A percentile compares a stretch with the other conserved stretches of the same genome.
Conservation (phyloP, 1,140 invertebrate species). For the Batillaria attramentaria region DNA sequence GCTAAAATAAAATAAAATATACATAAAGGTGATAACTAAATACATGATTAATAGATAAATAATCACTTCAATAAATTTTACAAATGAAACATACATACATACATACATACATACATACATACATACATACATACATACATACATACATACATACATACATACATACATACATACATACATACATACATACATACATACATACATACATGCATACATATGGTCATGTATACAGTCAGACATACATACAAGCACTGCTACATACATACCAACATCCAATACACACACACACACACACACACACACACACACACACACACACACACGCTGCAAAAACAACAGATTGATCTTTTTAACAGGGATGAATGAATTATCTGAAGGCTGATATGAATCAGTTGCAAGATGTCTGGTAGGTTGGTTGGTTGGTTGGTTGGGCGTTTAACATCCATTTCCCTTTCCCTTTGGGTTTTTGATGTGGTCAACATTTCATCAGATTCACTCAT, state of each 20-base stretch:
- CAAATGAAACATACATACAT: not conserved
- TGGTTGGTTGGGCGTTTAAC: too few species aligned
- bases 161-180: not conserved
- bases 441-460: not conserved
- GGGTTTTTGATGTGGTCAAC: too few species aligned
- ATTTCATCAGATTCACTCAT: not conserved
- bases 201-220: not conserved
- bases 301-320: not conserved
- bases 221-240: not conserved
- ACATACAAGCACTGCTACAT: not conserved
- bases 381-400: too few species aligned
- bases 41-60: not conserved
- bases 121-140: not conserved
- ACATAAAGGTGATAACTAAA: not conserved
- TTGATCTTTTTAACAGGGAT: too few species aligned
- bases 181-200: not conserved
- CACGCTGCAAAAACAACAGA: too few species aligned
- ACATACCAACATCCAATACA: not conserved
- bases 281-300: not conserved
- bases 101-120: not conserved
- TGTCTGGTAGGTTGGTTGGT: too few species aligned
- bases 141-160: not conserved
- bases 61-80: not conserved
- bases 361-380: too few species aligned
- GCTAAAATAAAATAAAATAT: not conserved